phyloP scores from a whole-genome alignment of 2,113 vertebrate genomes.

The Leuciscus idus region DNA sequence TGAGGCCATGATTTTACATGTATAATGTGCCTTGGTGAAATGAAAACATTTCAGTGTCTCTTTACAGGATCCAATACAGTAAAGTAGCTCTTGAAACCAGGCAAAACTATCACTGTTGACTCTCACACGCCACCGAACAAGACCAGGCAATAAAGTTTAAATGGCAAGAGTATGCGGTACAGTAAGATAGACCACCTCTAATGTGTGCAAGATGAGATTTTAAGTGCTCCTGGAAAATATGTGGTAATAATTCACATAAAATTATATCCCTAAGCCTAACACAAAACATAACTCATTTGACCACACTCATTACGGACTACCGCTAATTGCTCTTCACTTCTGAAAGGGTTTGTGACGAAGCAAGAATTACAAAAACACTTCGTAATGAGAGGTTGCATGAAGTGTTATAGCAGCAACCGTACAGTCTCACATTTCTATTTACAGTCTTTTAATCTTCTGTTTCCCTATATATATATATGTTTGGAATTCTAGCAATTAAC shows the following conservation, averaged over 20 bases:
- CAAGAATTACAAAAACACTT: slow-evolving; percentile 35
- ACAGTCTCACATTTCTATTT: slow-evolving; percentile 10
- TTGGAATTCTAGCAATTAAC: neutral
- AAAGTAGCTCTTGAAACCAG: slow-evolving; percentile 9
- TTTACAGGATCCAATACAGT: neutral
- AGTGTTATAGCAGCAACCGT: slow-evolving; percentile 13
- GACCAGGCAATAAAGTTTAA: slow-evolving; percentile 55
- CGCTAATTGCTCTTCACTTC: slow-evolving; percentile 59
- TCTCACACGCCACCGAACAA: slow-evolving; percentile 44
- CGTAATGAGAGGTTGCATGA: slow-evolving; percentile 56
- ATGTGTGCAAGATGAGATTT: slow-evolving; percentile 59
- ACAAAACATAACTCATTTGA: slow-evolving; percentile 60
- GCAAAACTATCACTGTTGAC: slow-evolving; percentile 9
- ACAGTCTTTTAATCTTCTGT: neutral
- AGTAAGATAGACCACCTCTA: slow-evolving; percentile 52
- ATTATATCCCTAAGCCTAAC: slow-evolving; percentile 65
- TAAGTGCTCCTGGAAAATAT: slow-evolving; percentile 63
- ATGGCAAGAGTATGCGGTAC: slow-evolving; percentile 9
- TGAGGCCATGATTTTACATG: neutral
- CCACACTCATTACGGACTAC: slow-evolving; percentile 60
- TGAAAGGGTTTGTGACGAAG: slow-evolving; percentile 49
- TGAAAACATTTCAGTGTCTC: slow-evolving; percentile 4
- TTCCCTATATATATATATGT: neutral
- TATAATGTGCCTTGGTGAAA: slow-evolving; percentile 8
- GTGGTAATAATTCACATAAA: slow-evolving; percentile 67